phyloP scores from a whole-genome alignment of 2,888 invertebrate species.

The Troglohyphantes excavatus region DNA sequence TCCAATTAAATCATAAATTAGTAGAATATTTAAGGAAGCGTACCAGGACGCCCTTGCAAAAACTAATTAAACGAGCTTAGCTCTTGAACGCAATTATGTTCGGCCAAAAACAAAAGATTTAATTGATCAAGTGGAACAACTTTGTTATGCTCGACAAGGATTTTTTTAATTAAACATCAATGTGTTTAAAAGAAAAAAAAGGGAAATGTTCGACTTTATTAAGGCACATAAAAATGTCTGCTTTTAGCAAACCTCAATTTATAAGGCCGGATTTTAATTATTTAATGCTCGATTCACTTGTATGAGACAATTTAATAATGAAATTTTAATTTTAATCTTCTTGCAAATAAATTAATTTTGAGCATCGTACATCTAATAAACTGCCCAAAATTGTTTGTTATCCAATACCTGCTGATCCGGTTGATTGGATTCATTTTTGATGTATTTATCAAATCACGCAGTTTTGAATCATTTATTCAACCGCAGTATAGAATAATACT shows the following conservation, averaged over 20 bases:
- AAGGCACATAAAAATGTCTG: neutral
- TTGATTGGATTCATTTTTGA: no score
- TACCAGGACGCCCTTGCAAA: neutral
- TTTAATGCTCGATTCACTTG: no score
- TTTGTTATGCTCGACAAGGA: slow-evolving; percentile 15
- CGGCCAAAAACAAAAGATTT: slow-evolving; percentile 8
- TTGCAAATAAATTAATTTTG: no score
- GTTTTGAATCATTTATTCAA: no score
- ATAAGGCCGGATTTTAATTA: no score
- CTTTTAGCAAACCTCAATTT: neutral
- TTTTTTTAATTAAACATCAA: slow-evolving; percentile 24
- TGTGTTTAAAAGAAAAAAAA: slow-evolving; percentile 28
- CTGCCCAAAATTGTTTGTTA: no score
- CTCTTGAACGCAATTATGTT: slow-evolving; percentile 1
- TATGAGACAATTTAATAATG: no score
- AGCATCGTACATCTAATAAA: no score
- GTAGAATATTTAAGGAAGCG: neutral
- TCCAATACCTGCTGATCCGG: no score
- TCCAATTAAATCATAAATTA: neutral
- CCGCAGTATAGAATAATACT: no score
- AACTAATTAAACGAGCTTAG: slow-evolving; percentile 15
- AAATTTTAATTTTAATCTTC: no score
- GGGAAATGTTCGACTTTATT: neutral
- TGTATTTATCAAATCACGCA: no score
- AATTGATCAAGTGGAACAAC: slow-evolving; percentile 9